These are phyloP conservation scores for Brachylomia viminalis DNA, from an alignment of 2,888 invertebrate species.

Conservation along the genomic window DNA sequence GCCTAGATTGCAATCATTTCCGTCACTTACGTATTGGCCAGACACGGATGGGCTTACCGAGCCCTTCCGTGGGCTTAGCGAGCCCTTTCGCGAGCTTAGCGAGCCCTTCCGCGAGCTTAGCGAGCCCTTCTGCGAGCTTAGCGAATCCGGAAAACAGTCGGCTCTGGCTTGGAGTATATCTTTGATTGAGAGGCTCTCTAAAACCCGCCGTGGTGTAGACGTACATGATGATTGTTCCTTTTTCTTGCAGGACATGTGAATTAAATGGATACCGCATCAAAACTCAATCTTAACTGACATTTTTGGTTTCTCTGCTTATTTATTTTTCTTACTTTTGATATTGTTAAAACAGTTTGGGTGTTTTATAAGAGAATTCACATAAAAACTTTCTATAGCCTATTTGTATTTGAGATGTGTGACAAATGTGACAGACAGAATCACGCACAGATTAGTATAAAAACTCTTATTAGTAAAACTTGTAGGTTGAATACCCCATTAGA, in stretches of 20 bases:
- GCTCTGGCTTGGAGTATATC: slow-evolving; percentile 11
- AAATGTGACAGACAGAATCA: slow-evolving; percentile 17
- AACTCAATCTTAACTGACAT: slow-evolving; percentile 4
- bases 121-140: not conserved
- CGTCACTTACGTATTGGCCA: not conserved
- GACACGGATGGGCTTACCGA: not conserved
- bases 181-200: slow-evolving; percentile 1
- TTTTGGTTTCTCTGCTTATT: slow-evolving; percentile 2
- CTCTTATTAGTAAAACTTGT: not conserved
- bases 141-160: not conserved
- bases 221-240: not conserved
- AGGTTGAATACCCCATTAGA: not conserved
- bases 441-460: slow-evolving; percentile 16
- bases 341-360: slow-evolving; percentile 10
- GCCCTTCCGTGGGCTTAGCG: not conserved
- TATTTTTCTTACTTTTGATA: slow-evolving; percentile 2
- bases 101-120: not conserved
- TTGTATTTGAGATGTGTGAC: slow-evolving; percentile 19
- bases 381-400: not conserved
- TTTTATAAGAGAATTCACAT: not conserved
- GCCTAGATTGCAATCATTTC: slow-evolving; percentile 3
- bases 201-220: slow-evolving; percentile 3
- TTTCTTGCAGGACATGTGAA: slow-evolving; percentile 35
- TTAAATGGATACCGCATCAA: not conserved
- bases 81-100: not conserved